Evolutionary conservation across 2,888 invertebrate genomes (phyloP).

Genomic region (Apamea epomidion): DNA sequence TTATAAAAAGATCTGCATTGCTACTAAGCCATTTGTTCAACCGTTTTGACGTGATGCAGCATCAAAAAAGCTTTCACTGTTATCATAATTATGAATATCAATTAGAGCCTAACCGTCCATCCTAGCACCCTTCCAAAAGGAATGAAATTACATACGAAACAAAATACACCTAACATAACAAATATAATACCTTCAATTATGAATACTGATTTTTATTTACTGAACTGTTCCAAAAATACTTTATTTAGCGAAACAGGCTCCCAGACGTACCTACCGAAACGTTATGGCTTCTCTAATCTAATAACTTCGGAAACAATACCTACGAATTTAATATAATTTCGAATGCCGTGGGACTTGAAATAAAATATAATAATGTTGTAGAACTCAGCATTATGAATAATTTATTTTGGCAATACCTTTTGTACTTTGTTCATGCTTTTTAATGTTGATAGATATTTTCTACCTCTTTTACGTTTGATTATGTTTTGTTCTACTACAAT

Average conservation of each 20-base stretch:
- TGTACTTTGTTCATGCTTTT: conserved; percentile 23
- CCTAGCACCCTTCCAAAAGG: neutral
- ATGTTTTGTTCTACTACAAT: neutral
- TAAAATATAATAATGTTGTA: conserved; percentile 42
- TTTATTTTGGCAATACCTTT: conserved; percentile 40
- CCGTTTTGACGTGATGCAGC: too few relatives aligned
- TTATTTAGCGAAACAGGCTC: conserved; percentile 40
- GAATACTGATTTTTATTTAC: conserved; percentile 38
- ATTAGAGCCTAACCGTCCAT: neutral
- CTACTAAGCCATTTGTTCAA: neutral
- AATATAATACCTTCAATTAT: conserved; percentile 30
- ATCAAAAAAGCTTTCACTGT: neutral
- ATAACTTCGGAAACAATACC: conserved; percentile 49
- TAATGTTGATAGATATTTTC: conserved; percentile 4
- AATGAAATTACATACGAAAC: conserved; percentile 3
- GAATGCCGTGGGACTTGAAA: conserved; percentile 28
- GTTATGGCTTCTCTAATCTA: conserved; percentile 48
- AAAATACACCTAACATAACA: conserved; percentile 7
- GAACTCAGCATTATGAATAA: conserved; percentile 28
- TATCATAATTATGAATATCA: neutral
- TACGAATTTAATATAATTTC: conserved; percentile 54
- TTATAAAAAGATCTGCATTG: too few relatives aligned
- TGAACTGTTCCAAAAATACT: conserved; percentile 20
- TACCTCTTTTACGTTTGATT: neutral
- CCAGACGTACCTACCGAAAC: conserved; percentile 7